Percentiles rank a stretch among this genome's conserved stretches.
phyloP scores from a whole-genome alignment of 2,797 vertebrate genomes.

The Brotogeris chrysoptera region DNA sequence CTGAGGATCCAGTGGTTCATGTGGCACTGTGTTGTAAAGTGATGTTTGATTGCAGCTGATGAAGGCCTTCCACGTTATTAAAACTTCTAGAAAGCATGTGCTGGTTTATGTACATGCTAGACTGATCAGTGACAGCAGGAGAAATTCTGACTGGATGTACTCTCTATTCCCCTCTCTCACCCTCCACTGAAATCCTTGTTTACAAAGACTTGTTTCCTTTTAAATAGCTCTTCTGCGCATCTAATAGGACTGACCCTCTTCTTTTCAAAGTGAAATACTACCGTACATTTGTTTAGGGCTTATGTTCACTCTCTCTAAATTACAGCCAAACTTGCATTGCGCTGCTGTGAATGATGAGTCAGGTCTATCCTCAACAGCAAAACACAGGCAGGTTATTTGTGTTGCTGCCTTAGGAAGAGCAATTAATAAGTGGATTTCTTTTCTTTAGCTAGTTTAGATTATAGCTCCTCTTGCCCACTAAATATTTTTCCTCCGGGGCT shows the following conservation, averaged over 20 bases:
- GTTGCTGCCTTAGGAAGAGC: not conserved
- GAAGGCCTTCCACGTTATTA: not conserved
- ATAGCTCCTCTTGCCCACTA: not conserved
- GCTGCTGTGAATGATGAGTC: not conserved
- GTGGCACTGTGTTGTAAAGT: not conserved
- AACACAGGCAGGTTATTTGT: not conserved
- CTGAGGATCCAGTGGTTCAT: not conserved
- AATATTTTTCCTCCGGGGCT: conserved; percentile 5
- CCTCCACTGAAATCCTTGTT: not conserved
- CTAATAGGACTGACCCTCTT: not conserved
- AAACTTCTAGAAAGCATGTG: not conserved
- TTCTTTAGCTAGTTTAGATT: not conserved
- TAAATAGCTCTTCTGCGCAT: not conserved
- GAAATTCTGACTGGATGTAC: not conserved
- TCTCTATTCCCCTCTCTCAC: fast-evolving
- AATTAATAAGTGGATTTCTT: not conserved
- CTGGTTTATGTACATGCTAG: not conserved
- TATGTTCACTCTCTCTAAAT: not conserved
- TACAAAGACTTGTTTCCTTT: conserved; percentile 25
- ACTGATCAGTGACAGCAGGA: not conserved
- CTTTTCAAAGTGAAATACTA: conserved; percentile 12
- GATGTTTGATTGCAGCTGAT: not conserved
- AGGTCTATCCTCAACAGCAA: not conserved
- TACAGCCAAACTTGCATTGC: not conserved
- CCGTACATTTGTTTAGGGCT: conserved; percentile 7